Evolutionary conservation across 2,113 vertebrate species (phyloP), one percentile per base, ranked within the genome.

Genomic region (Empidonax traillii): DNA sequence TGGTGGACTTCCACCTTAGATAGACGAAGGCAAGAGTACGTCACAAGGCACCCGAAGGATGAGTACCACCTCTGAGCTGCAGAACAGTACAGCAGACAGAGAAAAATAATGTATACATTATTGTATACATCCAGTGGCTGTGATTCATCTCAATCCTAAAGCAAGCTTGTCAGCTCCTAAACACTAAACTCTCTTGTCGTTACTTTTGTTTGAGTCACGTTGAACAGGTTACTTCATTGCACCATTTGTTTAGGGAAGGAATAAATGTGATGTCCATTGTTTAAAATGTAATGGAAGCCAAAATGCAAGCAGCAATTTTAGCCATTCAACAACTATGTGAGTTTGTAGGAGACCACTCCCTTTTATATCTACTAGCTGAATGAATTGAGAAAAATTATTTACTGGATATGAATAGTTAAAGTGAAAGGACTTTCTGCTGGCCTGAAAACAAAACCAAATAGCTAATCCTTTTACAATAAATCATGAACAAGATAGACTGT

Each of bases 361-460:
- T 51, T 90, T 88, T 90, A 31, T 28, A 66, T 30, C 59, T 56
- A 55, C 87, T 46, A 56, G 23, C 31, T 69, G 51, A 90, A 43
- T n/a, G 47, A 71, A 33, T 77, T 83, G 27, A 91, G 76, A 63
- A 93, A 92, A 89, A 76, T 24, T 78, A 88, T 93, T 93, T 93
- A 79, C 71, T 78, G 39, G 14, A 66, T 55, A 78, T 0, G 6
- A 44, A 61, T 17, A 65, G 44, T 75, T 75, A 85, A 94, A 77
- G 63, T 52, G 59, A 56, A 91, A 89, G 62, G 47, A 63, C 43
- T 89, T 95, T 91, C 58, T 93, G 83, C 74, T 84, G 56, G 43
- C 61, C 74, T 81, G 94, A 78, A 93, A 93, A 63, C 33, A 89
- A 85, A 76, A 67, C 21, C 41, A 85, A 96, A 84, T 49, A 91